phyloP scores from a whole-genome alignment of 2,888 invertebrate genomes.

The Leptopilina drosophilae region DNA sequence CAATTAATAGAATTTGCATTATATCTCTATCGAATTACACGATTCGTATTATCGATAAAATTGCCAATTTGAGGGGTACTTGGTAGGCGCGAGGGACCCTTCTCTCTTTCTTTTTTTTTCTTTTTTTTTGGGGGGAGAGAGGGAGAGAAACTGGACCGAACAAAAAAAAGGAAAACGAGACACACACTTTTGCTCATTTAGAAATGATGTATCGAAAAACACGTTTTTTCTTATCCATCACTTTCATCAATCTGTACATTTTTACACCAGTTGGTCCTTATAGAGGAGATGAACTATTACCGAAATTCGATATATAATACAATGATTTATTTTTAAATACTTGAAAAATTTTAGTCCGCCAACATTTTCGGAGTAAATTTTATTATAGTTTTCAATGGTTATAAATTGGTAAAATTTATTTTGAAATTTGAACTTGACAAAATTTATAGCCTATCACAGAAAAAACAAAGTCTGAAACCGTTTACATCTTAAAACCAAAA shows the following conservation, averaged over 20 bases:
- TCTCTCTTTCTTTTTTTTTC: no score
- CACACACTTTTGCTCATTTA: conserved; percentile 65
- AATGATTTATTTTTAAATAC: no score
- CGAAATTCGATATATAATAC: no score
- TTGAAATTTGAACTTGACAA: no score
- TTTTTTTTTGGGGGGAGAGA: not conserved
- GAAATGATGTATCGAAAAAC: conserved; percentile 60
- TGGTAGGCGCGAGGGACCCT: conserved; percentile 56
- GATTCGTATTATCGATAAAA: conserved; percentile 77
- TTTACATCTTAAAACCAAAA: no score
- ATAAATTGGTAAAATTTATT: no score
- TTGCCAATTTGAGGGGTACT: conserved; percentile 72
- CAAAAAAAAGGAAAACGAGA: conserved; percentile 56
- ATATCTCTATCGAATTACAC: conserved; percentile 77
- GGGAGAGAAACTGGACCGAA: conserved; percentile 59
- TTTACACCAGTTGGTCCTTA: no score
- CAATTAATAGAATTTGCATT: conserved; percentile 77
- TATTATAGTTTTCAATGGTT: no score
- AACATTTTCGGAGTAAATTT: no score
- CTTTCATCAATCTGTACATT: not conserved
- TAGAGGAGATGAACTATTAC: not conserved
- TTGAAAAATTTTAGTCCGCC: no score
- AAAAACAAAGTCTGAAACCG: no score
- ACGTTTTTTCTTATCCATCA: conserved; percentile 43
- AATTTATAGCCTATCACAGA: no score